Conservation (phyloP, 2,888 invertebrate species). For the Andricus curvator region DNA sequence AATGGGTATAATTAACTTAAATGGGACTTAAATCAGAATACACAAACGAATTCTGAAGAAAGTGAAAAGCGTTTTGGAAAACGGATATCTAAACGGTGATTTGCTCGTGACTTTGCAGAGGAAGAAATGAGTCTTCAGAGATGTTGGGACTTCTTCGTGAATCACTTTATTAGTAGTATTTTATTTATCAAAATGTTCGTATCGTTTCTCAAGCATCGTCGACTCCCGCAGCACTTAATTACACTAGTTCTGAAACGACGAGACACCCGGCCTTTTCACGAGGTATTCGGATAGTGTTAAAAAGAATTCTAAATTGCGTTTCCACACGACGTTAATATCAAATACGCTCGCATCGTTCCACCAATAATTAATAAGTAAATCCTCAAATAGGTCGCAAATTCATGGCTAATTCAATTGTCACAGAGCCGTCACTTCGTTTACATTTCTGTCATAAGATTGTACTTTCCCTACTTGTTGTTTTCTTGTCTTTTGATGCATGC, state of each 20-base stretch:
- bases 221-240: constrained; percentile 29
- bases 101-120: constrained; percentile 37
- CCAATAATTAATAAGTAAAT: constrained; percentile 32
- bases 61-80: constrained; percentile 8
- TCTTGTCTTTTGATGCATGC: constrained; percentile 46
- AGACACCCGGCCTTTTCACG: constrained; percentile 8
- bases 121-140: constrained; percentile 64
- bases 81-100: background rate
- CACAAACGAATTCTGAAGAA: constrained; percentile 7
- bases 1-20: background rate
- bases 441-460: constrained; percentile 34
- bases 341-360: constrained; percentile 55
- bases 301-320: constrained; percentile 9
- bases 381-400: constrained; percentile 32
- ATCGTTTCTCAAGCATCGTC: constrained; percentile 65
- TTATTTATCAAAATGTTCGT: constrained; percentile 75
- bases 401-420: constrained; percentile 29
- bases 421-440: constrained; percentile 33
- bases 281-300: background rate
- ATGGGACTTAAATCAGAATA: constrained; percentile 1
- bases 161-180: constrained; percentile 69
- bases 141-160: constrained; percentile 68
- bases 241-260: constrained; percentile 31
- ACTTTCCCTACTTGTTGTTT: constrained; percentile 51
- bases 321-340: constrained; percentile 49